phyloP scores from a whole-genome alignment of 1,140 invertebrate genomes.

The Drepana arcuata region DNA sequence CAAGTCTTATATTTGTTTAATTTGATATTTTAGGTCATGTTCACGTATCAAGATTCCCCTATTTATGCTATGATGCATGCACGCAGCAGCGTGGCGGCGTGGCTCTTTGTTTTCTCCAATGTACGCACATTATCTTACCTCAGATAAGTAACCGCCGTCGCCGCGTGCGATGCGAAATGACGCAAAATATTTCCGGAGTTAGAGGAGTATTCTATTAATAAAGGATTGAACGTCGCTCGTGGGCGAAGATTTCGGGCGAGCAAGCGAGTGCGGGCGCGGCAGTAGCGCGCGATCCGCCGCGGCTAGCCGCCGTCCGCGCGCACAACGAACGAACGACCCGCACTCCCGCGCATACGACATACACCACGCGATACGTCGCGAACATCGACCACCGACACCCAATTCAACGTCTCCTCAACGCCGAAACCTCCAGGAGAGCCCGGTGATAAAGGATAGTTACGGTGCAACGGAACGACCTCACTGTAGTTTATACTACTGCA shows the following conservation, averaged over 20 bases:
- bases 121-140: too few relatives aligned
- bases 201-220: constrained; percentile 68
- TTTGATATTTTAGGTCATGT: too few relatives aligned
- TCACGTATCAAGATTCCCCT: too few relatives aligned
- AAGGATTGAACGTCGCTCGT: constrained; percentile 59
- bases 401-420: constrained; percentile 13
- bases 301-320: constrained; percentile 61
- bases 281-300: constrained; percentile 65
- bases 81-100: constrained; percentile 1
- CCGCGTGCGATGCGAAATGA: constrained; percentile 62
- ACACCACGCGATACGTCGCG: constrained; percentile 36
- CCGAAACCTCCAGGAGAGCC: too few relatives aligned
- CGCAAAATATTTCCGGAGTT: constrained; percentile 71
- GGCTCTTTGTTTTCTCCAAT: constrained; percentile 26
- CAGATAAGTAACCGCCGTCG: constrained; percentile 41
- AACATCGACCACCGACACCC: constrained; percentile 36
- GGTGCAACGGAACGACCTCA: constrained; percentile 24
- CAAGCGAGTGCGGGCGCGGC: constrained; percentile 33
- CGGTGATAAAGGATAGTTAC: too few relatives aligned
- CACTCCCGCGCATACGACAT: constrained; percentile 55
- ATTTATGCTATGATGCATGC: too few relatives aligned
- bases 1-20: too few relatives aligned
- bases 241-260: constrained; percentile 62
- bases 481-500: constrained; percentile 26
- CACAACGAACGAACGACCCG: constrained; percentile 68